A percentile compares a stretch with the other conserved stretches of the same genome.
phyloP scores from a whole-genome alignment of 1,140 invertebrate genomes.

The Hylaeus anthracinus region DNA sequence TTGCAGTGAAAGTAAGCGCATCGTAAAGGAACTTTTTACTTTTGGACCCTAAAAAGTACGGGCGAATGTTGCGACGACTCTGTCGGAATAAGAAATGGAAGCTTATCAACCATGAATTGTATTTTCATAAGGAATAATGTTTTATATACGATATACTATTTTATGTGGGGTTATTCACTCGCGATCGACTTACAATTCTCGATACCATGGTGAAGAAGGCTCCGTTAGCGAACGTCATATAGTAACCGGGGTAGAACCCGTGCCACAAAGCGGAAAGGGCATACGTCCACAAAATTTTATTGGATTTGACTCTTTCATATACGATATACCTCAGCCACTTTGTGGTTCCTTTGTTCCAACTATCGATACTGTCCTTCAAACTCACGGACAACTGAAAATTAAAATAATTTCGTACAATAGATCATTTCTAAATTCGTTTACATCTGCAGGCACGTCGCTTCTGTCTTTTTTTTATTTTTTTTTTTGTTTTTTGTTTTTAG shows the following conservation, averaged over 20 bases:
- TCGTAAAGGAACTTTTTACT: slow-evolving; percentile 88
- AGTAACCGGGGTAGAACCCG: slow-evolving; percentile 98
- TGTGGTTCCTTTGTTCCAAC: slow-evolving; percentile 97
- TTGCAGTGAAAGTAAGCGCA: slow-evolving; percentile 87
- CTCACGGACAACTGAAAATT: slow-evolving; percentile 86
- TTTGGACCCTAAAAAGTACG: slow-evolving; percentile 86
- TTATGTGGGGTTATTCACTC: too few species aligned
- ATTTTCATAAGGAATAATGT: background rate
- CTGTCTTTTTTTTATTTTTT: too few species aligned
- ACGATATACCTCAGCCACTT: slow-evolving; percentile 92
- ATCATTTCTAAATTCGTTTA: background rate
- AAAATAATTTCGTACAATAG: background rate
- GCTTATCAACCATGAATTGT: background rate
- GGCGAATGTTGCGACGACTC: slow-evolving; percentile 88
- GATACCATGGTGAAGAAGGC: slow-evolving; percentile 93
- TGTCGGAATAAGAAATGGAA: slow-evolving; percentile 59
- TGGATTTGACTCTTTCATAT: slow-evolving; percentile 88
- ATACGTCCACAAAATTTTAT: slow-evolving; percentile 89
- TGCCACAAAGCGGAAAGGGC: slow-evolving; percentile 97
- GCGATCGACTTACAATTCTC: slow-evolving; percentile 84
- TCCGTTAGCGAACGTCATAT: slow-evolving; percentile 94
- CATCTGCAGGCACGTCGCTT: too few species aligned
- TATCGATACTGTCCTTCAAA: slow-evolving; percentile 89
- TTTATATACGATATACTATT: too few species aligned
- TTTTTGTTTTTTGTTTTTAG: too few species aligned